Conservation (phyloP, 2,113 vertebrate species). For the zebrafish (Danio rerio) region DNA sequence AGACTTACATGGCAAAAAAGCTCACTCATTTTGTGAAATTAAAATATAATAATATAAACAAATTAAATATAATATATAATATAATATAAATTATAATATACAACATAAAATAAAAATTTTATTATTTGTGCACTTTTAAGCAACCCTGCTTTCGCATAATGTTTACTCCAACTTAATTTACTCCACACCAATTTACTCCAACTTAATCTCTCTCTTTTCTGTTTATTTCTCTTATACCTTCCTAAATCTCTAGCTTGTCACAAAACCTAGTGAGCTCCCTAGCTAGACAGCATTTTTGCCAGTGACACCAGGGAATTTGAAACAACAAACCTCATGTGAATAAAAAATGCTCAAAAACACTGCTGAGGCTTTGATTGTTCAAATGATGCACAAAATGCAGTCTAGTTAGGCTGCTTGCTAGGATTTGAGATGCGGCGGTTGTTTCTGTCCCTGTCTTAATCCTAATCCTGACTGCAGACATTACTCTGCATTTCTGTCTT, state of each 20-base stretch:
- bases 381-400: not conserved
- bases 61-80: too few species aligned
- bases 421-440: not conserved
- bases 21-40: too few species aligned
- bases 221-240: not conserved
- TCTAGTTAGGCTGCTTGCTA: not conserved
- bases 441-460: constrained; percentile 1
- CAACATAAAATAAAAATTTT: too few species aligned
- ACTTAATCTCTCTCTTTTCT: not conserved
- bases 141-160: not conserved
- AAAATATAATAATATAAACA: too few species aligned
- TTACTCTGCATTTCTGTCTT: not conserved
- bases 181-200: not conserved
- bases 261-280: not conserved
- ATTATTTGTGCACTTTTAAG: not conserved
- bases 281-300: not conserved
- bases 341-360: not conserved
- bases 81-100: too few species aligned
- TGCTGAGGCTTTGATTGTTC: not conserved
- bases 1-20: too few species aligned
- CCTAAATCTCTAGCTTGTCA: not conserved
- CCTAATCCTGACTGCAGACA: not conserved
- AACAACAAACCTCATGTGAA: not conserved
- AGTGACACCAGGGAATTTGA: not conserved
- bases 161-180: not conserved